phyloP scores from a whole-genome alignment of 2,888 invertebrate species.

The Himalopsyche japonica region DNA sequence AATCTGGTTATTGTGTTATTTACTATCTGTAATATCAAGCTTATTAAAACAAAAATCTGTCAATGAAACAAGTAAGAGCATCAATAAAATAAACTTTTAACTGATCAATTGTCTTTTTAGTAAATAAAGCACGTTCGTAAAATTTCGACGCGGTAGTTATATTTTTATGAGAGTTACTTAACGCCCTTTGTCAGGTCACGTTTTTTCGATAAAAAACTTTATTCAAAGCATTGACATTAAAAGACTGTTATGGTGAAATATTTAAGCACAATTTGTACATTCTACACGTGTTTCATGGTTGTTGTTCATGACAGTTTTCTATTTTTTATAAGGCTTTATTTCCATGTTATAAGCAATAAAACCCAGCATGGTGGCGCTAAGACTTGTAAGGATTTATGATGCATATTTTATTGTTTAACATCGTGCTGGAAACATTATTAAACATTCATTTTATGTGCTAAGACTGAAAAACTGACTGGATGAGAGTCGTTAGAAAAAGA shows the following conservation, averaged over 20 bases:
- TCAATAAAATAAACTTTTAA: background rate
- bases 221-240: background rate
- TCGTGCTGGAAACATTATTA: conserved; percentile 27
- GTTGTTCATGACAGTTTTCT: conserved; percentile 1
- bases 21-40: too few species aligned
- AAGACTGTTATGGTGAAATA: background rate
- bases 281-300: background rate
- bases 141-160: background rate
- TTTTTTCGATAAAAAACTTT: conserved; percentile 1
- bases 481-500: background rate
- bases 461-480: background rate
- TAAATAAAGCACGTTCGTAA: background rate
- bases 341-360: conserved; percentile 25
- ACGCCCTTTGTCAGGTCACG: background rate
- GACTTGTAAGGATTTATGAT: conserved; percentile 30
- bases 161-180: background rate
- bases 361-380: conserved; percentile 21
- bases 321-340: conserved; percentile 19
- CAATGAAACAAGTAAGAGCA: background rate
- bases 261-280: conserved; percentile 1
- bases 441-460: conserved; percentile 14
- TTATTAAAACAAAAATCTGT: background rate
- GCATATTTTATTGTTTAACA: conserved; percentile 33
- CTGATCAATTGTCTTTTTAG: background rate
- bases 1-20: too few species aligned